Percentiles rank a stretch among this genome's conserved stretches.
phyloP scores from a whole-genome alignment of 2,888 invertebrate species.

The Drosophila helvetica region DNA sequence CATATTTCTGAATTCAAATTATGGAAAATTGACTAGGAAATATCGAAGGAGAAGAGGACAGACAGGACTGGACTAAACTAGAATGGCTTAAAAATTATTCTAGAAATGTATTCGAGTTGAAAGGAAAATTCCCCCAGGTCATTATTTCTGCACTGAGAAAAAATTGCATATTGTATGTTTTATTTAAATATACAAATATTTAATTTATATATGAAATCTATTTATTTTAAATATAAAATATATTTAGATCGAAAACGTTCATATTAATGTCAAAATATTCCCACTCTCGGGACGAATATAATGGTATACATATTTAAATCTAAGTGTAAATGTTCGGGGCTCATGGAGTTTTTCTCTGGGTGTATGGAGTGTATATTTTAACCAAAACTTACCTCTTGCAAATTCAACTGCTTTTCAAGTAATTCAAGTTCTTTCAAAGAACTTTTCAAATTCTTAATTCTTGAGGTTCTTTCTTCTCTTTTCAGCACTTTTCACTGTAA shows the following conservation, averaged over 20 bases:
- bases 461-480: conserved; percentile 7
- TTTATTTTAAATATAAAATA: too few relatives aligned
- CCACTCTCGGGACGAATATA: too few relatives aligned
- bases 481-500: conserved; percentile 21
- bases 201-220: too few relatives aligned
- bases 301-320: too few relatives aligned
- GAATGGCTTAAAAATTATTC: background rate
- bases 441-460: background rate
- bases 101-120: background rate
- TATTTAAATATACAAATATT: too few relatives aligned
- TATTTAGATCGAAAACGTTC: too few relatives aligned
- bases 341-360: too few relatives aligned
- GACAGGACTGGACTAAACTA: background rate
- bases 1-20: background rate
- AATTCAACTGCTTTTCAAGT: background rate
- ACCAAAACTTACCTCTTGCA: background rate
- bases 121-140: background rate
- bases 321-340: too few relatives aligned
- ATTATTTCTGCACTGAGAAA: background rate
- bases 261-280: too few relatives aligned
- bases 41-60: background rate
- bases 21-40: background rate
- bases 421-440: background rate
- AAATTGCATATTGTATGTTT: too few relatives aligned
- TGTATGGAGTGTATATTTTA: background rate